Evolutionary conservation across 2,113 vertebrate species (phyloP).

Genomic region (Bungarus multicinctus): DNA sequence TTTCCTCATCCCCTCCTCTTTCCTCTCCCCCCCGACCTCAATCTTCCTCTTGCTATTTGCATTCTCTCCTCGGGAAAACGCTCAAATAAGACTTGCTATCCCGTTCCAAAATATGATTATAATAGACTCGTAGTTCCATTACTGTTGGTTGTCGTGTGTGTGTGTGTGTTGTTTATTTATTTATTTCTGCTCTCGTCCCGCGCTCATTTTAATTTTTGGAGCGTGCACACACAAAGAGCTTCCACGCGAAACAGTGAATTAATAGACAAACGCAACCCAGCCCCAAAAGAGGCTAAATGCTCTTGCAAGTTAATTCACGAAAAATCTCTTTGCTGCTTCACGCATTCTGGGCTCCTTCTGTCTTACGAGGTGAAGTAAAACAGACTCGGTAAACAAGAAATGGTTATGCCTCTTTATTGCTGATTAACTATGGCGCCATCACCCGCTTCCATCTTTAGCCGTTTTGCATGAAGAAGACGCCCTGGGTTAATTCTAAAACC

Average conservation of each 20-base stretch:
- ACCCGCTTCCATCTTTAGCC: background rate
- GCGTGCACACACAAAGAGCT: background rate
- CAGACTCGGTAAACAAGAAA: background rate
- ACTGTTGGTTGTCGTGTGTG: rapidly evolving
- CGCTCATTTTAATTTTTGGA: background rate
- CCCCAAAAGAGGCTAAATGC: rapidly evolving
- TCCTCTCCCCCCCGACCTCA: background rate
- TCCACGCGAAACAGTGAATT: rapidly evolving
- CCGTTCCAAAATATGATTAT: background rate
- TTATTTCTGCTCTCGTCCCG: background rate
- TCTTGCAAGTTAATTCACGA: background rate
- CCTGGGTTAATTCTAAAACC: background rate
- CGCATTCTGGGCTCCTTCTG: rapidly evolving
- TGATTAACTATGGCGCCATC: background rate
- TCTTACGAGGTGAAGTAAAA: background rate
- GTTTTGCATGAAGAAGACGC: background rate
- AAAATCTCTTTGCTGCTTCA: background rate
- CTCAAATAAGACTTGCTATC: background rate
- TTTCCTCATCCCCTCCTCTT: background rate
- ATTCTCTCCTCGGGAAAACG: conserved; percentile 9
- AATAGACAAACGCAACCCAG: rapidly evolving
- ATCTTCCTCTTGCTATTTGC: background rate
- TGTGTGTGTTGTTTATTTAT: rapidly evolving
- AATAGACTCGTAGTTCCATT: background rate
- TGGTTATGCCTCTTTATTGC: background rate